These are phyloP conservation scores for Atractosteus spatula DNA, from an alignment of 2,113 vertebrate genomes.

Conservation along the genomic window DNA sequence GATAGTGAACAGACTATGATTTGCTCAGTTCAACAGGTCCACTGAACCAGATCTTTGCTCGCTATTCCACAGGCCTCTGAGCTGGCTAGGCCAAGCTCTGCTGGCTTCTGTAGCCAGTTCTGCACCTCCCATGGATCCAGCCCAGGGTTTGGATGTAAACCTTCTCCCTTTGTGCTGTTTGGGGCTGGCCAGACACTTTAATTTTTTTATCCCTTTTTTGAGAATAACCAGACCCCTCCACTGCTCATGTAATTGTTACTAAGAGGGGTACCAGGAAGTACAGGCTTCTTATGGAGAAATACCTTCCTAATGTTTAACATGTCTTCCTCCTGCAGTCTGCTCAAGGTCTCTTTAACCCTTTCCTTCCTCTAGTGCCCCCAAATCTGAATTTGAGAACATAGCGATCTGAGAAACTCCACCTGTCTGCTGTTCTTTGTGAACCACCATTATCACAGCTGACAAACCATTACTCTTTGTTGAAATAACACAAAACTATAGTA, in stretches of 20 bases:
- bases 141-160: slow-evolving; percentile 13
- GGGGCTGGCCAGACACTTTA: neutral
- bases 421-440: slow-evolving; percentile 38
- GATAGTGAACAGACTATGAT: too few relatives aligned
- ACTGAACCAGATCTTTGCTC: too few relatives aligned
- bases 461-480: too few relatives aligned
- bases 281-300: neutral
- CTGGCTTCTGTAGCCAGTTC: neutral
- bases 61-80: neutral
- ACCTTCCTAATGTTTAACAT: slow-evolving; percentile 9
- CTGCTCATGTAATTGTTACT: slow-evolving; percentile 10
- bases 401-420: neutral
- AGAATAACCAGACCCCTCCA: slow-evolving; percentile 9
- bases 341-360: neutral
- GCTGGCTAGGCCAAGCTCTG: neutral
- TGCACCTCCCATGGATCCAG: slow-evolving; percentile 1
- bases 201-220: slow-evolving; percentile 7
- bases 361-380: neutral
- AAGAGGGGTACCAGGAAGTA: slow-evolving; percentile 15
- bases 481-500: too few relatives aligned
- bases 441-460: slow-evolving; percentile 38
- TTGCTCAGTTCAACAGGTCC: too few relatives aligned
- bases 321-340: neutral
- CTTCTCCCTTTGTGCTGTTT: slow-evolving; percentile 3
- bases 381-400: neutral